phyloP scores from a whole-genome alignment of 2,113 vertebrate genomes.

The Puma concolor region DNA sequence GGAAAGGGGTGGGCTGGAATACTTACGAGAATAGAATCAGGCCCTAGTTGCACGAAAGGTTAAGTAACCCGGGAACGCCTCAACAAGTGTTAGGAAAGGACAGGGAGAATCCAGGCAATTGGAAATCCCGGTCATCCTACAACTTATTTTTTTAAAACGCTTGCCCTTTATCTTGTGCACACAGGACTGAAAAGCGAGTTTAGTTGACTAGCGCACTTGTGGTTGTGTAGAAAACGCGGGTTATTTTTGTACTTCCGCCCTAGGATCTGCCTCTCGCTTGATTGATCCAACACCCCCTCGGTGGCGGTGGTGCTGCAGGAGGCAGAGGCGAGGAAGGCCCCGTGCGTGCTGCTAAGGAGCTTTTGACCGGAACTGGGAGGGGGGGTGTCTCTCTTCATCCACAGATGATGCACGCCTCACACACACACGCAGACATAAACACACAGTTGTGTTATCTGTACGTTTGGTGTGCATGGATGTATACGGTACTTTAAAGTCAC shows the following conservation, averaged over 20 bases:
- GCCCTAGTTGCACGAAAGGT: not conserved
- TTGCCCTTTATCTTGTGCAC: not conserved
- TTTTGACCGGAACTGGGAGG: not conserved
- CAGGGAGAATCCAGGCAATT: not conserved
- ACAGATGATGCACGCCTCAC: not conserved
- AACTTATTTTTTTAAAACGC: not conserved
- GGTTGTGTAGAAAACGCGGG: not conserved
- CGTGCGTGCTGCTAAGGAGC: fast-evolving
- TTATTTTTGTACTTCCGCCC: not conserved
- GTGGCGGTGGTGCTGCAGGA: not conserved
- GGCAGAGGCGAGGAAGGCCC: fast-evolving
- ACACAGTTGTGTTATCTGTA: not conserved
- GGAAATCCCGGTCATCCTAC: not conserved
- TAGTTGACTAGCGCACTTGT: not conserved
- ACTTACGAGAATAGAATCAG: not conserved
- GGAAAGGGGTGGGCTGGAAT: not conserved
- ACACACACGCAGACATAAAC: fast-evolving
- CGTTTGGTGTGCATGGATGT: not conserved
- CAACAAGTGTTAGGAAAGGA: not conserved
- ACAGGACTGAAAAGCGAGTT: not conserved
- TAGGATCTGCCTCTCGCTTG: fast-evolving
- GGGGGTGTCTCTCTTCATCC: no score
- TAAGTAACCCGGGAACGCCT: no score
- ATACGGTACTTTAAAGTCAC: not conserved
- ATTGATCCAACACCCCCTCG: not conserved